Conservation (phyloP, 2,113 vertebrate genomes). For the Leucosticte australis region DNA sequence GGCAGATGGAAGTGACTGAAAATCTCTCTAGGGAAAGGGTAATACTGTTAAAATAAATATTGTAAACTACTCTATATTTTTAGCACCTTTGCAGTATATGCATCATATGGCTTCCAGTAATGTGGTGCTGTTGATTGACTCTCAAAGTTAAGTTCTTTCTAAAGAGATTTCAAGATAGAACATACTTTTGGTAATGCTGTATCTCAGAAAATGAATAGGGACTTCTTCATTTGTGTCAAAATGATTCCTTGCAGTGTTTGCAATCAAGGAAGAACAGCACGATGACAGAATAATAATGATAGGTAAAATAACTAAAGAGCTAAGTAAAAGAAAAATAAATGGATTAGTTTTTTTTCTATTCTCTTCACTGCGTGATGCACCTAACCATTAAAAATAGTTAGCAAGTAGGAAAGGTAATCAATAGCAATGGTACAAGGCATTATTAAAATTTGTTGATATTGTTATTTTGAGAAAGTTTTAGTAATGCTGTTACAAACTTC, state of each 20-base stretch:
- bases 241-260: background rate
- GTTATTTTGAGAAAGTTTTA: background rate
- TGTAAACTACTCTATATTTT: conserved; percentile 8
- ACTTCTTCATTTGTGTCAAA: background rate
- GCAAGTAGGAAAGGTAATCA: background rate
- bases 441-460: background rate
- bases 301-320: background rate
- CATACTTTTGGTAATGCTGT: too few relatives aligned
- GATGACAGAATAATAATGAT: background rate
- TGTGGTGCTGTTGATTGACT: background rate
- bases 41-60: conserved; percentile 27
- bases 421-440: background rate
- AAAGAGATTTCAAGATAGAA: background rate
- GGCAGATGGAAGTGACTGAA: conserved; percentile 33
- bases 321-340: background rate
- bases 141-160: background rate
- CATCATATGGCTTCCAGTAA: background rate
- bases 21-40: conserved; percentile 7
- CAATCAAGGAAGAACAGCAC: background rate
- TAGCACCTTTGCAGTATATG: background rate
- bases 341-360: background rate
- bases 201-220: background rate
- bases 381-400: background rate
- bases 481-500: background rate
- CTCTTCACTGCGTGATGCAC: background rate